Evolutionary conservation across 2,888 invertebrate species (phyloP), one percentile per base, ranked within the genome.

Genomic region (Cryptocheilus praepositus): DNA sequence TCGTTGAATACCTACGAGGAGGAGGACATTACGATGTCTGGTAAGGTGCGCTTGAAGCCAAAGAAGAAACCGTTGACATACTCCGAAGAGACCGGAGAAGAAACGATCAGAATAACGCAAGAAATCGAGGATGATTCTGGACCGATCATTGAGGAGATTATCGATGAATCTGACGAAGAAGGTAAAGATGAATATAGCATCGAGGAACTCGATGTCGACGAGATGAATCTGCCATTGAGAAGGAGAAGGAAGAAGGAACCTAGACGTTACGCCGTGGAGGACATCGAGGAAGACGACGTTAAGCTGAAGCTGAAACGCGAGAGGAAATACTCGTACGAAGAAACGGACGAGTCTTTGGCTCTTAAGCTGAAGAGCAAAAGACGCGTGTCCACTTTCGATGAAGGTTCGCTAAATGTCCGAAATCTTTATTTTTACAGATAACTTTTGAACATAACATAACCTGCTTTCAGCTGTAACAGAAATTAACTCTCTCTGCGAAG

Each of bases 21-120:
- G 89, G 96, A 96, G 90, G 95, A 96, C 89, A 94, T 96, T 77
- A 95, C 95, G 8, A 94, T 96, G 93, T 93, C 94, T 2, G 94
- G 95, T 66, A 95, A 95, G 89, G 93, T 96, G 0, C 94, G 94
- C 89, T 83, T 96, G 7, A 95, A 94, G 86, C 81, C 88, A 28
- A 94, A 94, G 81, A 92, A 91, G 62, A 92, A 92, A 74, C 93
- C 93, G 61, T 92, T 92, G 66, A 94, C 95, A 0, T 95, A 93
- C 86, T 92, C 91, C 13, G 96, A 96, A 89, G 95, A 94, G 89
- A 91, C 93, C 18, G 93, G 93, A 64, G 95, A 95, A 90, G 92
- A 94, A 69, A 94, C 93, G 0, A 93, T 95, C 49, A 92, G 92
- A 85, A 90, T 94, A 56, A 90, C 91, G 57, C 91, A 92, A 89